Percentiles rank a stretch among this genome's conserved stretches.
Conservation (phyloP, 1,140 invertebrate species). For the Tetraneura akinire region DNA sequence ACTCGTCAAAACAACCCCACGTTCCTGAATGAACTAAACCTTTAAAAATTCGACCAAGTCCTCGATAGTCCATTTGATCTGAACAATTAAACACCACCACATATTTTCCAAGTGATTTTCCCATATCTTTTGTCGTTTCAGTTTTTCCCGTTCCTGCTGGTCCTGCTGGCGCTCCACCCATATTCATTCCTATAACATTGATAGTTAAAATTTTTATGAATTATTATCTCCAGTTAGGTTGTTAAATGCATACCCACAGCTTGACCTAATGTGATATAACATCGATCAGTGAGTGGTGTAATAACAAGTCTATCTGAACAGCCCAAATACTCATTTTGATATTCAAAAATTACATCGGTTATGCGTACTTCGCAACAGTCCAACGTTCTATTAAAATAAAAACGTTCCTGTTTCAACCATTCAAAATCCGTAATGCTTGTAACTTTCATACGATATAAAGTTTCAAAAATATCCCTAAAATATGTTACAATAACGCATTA, state of each 20-base stretch:
- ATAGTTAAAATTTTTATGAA: background rate
- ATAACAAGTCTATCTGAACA: slow-evolving; percentile 87
- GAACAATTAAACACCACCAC: slow-evolving; percentile 96
- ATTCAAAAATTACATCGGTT: slow-evolving; percentile 87
- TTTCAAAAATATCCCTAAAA: slow-evolving; percentile 59
- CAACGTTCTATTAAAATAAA: slow-evolving; percentile 93
- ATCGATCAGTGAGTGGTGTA: slow-evolving; percentile 85
- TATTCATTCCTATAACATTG: slow-evolving; percentile 76
- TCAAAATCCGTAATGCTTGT: slow-evolving; percentile 90
- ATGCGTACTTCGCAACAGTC: slow-evolving; percentile 76
- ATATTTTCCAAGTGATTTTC: slow-evolving; percentile 86
- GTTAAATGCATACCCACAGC: background rate
- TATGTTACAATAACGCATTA: background rate
- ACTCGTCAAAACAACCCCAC: slow-evolving; percentile 95
- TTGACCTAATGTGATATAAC: slow-evolving; percentile 83
- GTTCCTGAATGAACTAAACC: slow-evolving; percentile 87
- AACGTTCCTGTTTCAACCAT: slow-evolving; percentile 94
- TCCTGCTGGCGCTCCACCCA: slow-evolving; percentile 89
- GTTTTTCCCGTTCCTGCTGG: slow-evolving; percentile 88
- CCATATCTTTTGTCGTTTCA: slow-evolving; percentile 91
- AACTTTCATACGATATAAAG: slow-evolving; percentile 79
- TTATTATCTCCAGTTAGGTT: background rate
- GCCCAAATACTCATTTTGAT: slow-evolving; percentile 93
- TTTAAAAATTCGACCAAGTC: slow-evolving; percentile 81
- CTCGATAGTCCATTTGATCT: slow-evolving; percentile 93